These are phyloP conservation scores for Poecilia picta DNA, from an alignment of 2,797 vertebrate species.

Conservation along the genomic window DNA sequence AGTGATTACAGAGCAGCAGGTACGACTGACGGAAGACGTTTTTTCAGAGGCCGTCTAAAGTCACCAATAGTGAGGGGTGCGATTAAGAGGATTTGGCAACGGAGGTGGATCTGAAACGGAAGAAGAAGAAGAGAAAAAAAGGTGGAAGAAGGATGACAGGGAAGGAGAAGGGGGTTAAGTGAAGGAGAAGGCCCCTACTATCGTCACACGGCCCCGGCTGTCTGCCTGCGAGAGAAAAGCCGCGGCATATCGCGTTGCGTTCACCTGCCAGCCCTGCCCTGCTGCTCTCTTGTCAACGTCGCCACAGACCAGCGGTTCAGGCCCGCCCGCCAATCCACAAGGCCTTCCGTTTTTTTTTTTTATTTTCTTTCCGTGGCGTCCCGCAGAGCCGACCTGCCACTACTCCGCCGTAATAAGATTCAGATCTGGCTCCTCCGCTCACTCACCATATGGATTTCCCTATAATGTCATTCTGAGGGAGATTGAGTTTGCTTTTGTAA, in stretches of 20 bases:
- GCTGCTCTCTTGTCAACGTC: constrained; percentile 68
- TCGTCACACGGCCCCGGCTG: constrained; percentile 53
- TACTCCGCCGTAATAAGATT: constrained; percentile 74
- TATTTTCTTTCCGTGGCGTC: constrained; percentile 13
- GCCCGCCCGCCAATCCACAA: constrained; percentile 35
- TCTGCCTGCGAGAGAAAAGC: constrained; percentile 60
- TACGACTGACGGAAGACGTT: constrained; percentile 8
- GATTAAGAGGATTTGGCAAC: constrained; percentile 38
- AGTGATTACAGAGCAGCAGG: constrained; percentile 44
- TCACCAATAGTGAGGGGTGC: constrained; percentile 25
- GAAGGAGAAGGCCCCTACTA: constrained; percentile 46
- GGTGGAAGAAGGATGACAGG: constrained; percentile 1
- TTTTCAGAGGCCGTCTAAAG: constrained; percentile 26
- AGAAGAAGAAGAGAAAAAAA: constrained; percentile 17
- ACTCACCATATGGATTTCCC: constrained; percentile 69
- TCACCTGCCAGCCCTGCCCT: constrained; percentile 69
- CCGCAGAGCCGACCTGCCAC: constrained; percentile 56
- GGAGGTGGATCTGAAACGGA: neutral
- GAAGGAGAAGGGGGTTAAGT: constrained; percentile 37
- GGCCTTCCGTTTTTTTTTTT: neutral
- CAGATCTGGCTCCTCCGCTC: constrained; percentile 57
- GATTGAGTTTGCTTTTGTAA: constrained; percentile 76
- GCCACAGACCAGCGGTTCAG: constrained; percentile 58
- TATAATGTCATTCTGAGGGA: constrained; percentile 73
- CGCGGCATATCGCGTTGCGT: constrained; percentile 64